These are phyloP conservation scores for Axinella damicornis DNA, from an alignment of 37 sponge, comb jelly and placozoan species.

Conservation along the genomic window DNA sequence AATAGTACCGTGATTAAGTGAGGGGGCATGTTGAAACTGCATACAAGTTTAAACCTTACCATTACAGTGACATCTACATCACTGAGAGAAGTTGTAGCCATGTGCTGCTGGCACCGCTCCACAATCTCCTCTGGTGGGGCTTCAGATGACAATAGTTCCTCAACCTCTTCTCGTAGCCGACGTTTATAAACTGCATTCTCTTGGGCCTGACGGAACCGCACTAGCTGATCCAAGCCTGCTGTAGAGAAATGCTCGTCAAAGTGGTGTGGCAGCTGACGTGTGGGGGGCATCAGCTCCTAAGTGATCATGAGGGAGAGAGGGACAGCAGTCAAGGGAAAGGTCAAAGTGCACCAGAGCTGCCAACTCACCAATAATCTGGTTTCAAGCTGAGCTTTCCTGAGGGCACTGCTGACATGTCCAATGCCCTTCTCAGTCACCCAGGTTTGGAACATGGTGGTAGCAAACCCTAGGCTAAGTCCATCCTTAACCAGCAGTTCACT, in stretches of 20 bases:
- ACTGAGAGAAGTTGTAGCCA: conserved; percentile 42
- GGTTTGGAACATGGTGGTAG: conserved; percentile 75
- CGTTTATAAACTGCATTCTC: conserved; percentile 41
- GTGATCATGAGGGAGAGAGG: background rate
- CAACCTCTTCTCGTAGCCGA: conserved; percentile 45
- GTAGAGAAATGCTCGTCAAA: conserved; percentile 83
- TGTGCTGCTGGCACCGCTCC: conserved; percentile 61
- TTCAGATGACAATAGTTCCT: conserved; percentile 29
- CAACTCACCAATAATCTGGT: conserved; percentile 71
- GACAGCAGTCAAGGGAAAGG: background rate
- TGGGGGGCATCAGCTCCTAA: conserved; percentile 79
- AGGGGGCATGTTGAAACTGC: too few relatives aligned
- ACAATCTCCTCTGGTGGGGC: conserved; percentile 49
- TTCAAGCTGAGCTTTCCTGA: conserved; percentile 75
- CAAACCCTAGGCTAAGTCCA: conserved; percentile 76
- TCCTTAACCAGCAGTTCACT: conserved; percentile 84
- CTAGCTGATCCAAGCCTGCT: conserved; percentile 56
- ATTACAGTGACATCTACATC: conserved; percentile 70
- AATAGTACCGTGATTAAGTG: too few relatives aligned
- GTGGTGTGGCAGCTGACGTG: conserved; percentile 51
- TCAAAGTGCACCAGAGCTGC: background rate
- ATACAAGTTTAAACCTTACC: too few relatives aligned
- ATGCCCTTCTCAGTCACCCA: conserved; percentile 91
- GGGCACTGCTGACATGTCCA: conserved; percentile 49
- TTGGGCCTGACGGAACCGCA: conserved; percentile 62